Conservation (phyloP, 23 tunicate species). For the Diplosoma virens region DNA sequence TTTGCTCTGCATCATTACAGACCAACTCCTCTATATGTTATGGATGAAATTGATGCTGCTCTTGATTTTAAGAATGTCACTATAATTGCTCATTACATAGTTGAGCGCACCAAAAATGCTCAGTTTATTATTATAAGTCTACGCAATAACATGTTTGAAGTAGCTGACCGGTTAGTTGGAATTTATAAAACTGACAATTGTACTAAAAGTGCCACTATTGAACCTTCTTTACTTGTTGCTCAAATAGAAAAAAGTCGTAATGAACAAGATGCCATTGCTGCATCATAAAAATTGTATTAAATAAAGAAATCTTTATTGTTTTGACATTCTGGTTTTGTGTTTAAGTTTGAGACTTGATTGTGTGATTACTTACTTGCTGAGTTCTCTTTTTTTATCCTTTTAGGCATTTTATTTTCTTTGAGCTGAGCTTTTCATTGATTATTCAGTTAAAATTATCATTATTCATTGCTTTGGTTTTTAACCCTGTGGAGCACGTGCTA, state of each 20-base stretch:
- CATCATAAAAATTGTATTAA: neutral
- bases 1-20: constrained; percentile 96
- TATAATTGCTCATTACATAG: constrained; percentile 86
- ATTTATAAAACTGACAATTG: constrained; percentile 98
- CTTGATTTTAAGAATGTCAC: constrained; percentile 94
- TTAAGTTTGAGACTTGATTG: too few species aligned
- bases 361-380: too few species aligned
- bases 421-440: too few species aligned
- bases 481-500: too few species aligned
- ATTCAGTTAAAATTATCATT: too few species aligned
- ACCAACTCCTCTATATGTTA: constrained; percentile 96
- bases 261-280: neutral
- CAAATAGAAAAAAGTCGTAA: neutral
- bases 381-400: too few species aligned
- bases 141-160: constrained; percentile 96
- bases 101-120: constrained; percentile 83
- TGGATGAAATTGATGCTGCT: constrained; percentile 99
- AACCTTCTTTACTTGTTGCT: constrained; percentile 31
- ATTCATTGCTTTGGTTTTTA: too few species aligned
- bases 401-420: too few species aligned
- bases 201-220: constrained; percentile 82
- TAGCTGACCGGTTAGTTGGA: constrained; percentile 84
- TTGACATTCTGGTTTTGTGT: neutral
- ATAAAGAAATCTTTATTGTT: neutral
- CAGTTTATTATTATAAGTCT: constrained; percentile 91